phyloP scores from a whole-genome alignment of 2,797 vertebrate genomes.

The Threskiornis aethiopicus region DNA sequence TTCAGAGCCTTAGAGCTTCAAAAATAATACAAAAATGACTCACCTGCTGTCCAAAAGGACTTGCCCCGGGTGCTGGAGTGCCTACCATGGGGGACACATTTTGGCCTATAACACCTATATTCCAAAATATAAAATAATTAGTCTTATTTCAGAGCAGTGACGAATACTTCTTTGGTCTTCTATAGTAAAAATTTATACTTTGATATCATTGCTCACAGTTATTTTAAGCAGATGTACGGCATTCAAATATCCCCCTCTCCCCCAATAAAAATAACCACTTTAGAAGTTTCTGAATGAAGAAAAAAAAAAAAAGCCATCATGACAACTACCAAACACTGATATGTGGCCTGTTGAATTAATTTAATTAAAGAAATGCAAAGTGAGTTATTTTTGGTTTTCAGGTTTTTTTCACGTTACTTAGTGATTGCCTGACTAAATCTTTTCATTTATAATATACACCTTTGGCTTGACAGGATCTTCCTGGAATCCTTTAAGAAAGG shows the following conservation, averaged over 20 bases:
- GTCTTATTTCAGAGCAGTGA: constrained; percentile 46
- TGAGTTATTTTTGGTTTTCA: background rate
- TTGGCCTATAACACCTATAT: constrained; percentile 85
- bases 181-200: background rate
- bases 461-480: background rate
- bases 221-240: background rate
- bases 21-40: constrained; percentile 20
- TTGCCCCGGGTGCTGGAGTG: constrained; percentile 82
- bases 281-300: background rate
- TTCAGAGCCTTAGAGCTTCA: background rate
- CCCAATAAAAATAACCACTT: background rate
- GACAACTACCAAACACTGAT: background rate
- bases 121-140: constrained; percentile 73
- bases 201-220: background rate
- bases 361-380: background rate
- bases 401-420: background rate
- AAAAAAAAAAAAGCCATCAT: background rate
- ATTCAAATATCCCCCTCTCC: background rate
- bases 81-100: constrained; percentile 85
- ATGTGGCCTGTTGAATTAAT: background rate
- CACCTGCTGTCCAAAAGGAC: constrained; percentile 91
- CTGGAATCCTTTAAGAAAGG: background rate
- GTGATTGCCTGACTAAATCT: background rate
- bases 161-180: background rate
- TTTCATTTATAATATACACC: background rate